Conservation (phyloP, 2,113 vertebrate species). For the Platichthys stellatus region DNA sequence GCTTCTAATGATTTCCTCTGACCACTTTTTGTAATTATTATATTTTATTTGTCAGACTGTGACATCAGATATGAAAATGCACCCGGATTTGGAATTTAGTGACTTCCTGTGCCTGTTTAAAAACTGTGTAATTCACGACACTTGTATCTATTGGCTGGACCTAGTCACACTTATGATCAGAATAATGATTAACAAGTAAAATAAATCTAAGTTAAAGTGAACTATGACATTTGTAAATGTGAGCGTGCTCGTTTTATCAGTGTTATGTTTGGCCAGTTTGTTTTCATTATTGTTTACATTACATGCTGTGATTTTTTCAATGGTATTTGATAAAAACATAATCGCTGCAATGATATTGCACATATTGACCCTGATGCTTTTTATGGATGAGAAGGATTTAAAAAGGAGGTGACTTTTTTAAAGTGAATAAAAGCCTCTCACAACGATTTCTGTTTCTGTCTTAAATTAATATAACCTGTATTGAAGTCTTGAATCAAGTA, state of each 20-base stretch:
- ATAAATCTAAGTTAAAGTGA: slow-evolving; percentile 34
- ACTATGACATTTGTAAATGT: slow-evolving; percentile 40
- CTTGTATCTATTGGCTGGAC: slow-evolving; percentile 67
- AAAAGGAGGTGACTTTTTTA: slow-evolving; percentile 71
- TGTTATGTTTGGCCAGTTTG: slow-evolving; percentile 34
- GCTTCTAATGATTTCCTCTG: slow-evolving; percentile 61
- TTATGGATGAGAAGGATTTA: slow-evolving; percentile 64
- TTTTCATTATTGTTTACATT: slow-evolving; percentile 67
- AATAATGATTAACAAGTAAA: slow-evolving; percentile 57
- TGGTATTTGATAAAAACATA: slow-evolving; percentile 70
- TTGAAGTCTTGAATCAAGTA: not conserved
- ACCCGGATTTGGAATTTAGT: slow-evolving; percentile 46
- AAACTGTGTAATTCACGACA: slow-evolving; percentile 60
- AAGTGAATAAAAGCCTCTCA: slow-evolving; percentile 73
- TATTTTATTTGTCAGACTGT: slow-evolving; percentile 37
- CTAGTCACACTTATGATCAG: slow-evolving; percentile 71
- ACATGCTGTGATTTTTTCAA: slow-evolving; percentile 47
- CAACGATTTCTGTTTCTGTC: slow-evolving; percentile 38
- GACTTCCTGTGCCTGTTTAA: slow-evolving; percentile 72
- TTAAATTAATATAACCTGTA: not conserved
- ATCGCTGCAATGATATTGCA: slow-evolving; percentile 77
- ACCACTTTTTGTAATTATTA: not conserved
- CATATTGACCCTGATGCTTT: slow-evolving; percentile 71
- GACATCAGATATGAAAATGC: slow-evolving; percentile 45
- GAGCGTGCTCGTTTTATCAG: slow-evolving; percentile 35